These are phyloP conservation scores for Phaedon cochleariae DNA, from an alignment of 2,888 invertebrate genomes.

Conservation along the genomic window DNA sequence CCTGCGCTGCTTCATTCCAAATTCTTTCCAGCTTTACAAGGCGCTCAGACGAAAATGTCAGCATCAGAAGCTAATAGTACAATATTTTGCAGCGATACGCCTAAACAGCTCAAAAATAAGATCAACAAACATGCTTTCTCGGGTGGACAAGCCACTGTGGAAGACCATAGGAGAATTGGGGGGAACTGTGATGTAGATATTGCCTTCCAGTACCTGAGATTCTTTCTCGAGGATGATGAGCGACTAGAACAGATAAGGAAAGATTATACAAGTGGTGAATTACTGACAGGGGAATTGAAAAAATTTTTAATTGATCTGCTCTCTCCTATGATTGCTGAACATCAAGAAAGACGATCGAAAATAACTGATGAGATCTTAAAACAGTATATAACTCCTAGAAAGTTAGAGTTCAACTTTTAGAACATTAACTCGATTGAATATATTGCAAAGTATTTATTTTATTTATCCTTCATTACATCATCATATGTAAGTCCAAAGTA, in stretches of 20 bases:
- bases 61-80: slow-evolving; percentile 94
- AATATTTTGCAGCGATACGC: slow-evolving; percentile 93
- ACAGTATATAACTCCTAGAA: slow-evolving; percentile 85
- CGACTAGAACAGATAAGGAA: slow-evolving; percentile 74
- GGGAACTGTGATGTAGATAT: slow-evolving; percentile 98
- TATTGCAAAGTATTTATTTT: slow-evolving; percentile 2
- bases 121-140: slow-evolving; percentile 98
- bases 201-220: slow-evolving; percentile 91
- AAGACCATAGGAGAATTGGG: slow-evolving; percentile 89
- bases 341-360: slow-evolving; percentile 80
- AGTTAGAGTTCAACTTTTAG: slow-evolving; percentile 68
- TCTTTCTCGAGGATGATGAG: slow-evolving; percentile 94
- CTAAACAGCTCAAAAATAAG: slow-evolving; percentile 96
- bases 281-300: slow-evolving; percentile 95
- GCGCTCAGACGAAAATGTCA: slow-evolving; percentile 98
- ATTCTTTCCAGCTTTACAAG: slow-evolving; percentile 79
- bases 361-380: slow-evolving; percentile 88
- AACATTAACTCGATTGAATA: neutral
- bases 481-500: too few species aligned
- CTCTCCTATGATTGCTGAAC: slow-evolving; percentile 80
- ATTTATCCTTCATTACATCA: neutral
- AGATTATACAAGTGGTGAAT: slow-evolving; percentile 84
- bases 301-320: slow-evolving; percentile 84
- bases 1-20: slow-evolving; percentile 83
- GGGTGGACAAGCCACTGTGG: slow-evolving; percentile 91